phyloP scores from a whole-genome alignment of 2,797 vertebrate genomes.

The Kryptopterus vitreolus region DNA sequence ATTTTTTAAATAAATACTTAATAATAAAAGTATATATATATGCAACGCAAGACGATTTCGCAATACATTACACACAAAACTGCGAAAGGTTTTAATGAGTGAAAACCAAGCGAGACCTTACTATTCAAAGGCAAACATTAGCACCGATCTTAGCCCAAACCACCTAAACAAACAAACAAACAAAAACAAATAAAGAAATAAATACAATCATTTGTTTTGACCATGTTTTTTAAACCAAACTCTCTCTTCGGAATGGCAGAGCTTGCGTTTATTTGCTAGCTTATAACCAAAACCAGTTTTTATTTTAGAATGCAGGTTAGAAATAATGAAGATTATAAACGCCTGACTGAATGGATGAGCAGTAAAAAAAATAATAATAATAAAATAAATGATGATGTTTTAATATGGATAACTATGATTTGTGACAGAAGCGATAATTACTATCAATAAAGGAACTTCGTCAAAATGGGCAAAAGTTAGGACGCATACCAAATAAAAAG shows the following conservation, averaged over 20 bases:
- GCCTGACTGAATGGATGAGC: neutral
- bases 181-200: too few species aligned
- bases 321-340: neutral
- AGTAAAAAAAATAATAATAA: too few species aligned
- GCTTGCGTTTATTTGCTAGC: neutral
- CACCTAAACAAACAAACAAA: too few species aligned
- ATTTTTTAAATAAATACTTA: too few species aligned
- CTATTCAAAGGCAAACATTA: neutral
- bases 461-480: neutral
- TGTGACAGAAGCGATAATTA: neutral
- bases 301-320: too few species aligned
- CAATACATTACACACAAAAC: neutral
- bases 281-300: neutral
- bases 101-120: neutral
- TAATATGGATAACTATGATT: neutral
- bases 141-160: neutral
- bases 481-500: neutral
- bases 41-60: neutral
- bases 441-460: neutral
- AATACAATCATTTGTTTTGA: too few species aligned
- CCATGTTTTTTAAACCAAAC: neutral
- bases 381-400: too few species aligned
- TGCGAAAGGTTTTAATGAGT: neutral
- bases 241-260: neutral
- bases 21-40: too few species aligned